phyloP scores from a whole-genome alignment of 2,113 vertebrate genomes.

The Muntiacus muntjak region DNA sequence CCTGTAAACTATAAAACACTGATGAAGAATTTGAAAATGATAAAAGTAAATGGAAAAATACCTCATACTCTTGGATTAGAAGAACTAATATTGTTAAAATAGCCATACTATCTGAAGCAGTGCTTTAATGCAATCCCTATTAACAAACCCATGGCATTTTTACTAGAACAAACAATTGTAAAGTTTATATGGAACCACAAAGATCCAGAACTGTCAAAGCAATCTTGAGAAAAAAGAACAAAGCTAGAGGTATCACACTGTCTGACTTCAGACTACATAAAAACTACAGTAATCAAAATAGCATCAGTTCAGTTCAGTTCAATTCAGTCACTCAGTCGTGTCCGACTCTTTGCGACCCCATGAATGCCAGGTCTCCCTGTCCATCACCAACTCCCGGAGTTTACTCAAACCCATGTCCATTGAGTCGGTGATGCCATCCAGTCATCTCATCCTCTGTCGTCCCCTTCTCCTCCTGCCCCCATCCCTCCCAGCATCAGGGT shows the following conservation, averaged over 20 bases:
- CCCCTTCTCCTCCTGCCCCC: no score
- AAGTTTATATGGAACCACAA: background rate
- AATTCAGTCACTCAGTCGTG: no score
- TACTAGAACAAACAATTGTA: background rate
- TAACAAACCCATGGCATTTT: background rate
- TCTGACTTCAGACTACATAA: background rate
- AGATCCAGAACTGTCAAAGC: background rate
- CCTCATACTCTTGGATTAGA: background rate
- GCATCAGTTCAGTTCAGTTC: background rate
- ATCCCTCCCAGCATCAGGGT: no score
- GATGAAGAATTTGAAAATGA: background rate
- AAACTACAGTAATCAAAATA: background rate
- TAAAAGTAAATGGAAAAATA: background rate
- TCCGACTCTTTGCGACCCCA: no score
- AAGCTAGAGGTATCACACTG: background rate
- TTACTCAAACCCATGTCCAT: no score
- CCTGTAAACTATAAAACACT: background rate
- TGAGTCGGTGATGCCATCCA: no score
- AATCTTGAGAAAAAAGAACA: background rate
- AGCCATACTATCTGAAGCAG: background rate
- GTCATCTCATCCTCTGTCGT: no score
- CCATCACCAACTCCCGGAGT: no score
- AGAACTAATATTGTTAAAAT: background rate
- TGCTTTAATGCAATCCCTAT: background rate
- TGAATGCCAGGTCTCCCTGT: no score